phyloP scores from a whole-genome alignment of 2,113 vertebrate genomes.

The Scolopax mira region DNA sequence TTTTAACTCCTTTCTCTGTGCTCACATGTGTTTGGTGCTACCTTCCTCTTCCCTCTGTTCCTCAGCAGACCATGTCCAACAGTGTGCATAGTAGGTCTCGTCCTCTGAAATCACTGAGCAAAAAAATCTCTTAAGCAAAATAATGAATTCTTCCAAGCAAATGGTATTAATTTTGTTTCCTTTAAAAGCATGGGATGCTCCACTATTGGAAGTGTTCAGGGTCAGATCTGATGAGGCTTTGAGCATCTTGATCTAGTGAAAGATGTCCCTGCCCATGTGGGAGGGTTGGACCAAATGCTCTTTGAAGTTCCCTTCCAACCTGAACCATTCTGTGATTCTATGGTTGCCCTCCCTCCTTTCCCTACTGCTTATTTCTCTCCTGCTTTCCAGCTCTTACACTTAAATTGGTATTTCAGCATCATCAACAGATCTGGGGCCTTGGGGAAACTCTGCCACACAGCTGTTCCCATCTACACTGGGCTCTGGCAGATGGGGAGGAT shows the following conservation, averaged over 20 bases:
- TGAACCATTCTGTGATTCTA: not conserved
- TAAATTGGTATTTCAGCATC: not conserved
- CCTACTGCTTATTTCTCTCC: not conserved
- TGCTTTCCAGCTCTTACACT: not conserved
- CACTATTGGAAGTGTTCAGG: not conserved
- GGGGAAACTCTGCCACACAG: not conserved
- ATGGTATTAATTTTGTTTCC: not conserved
- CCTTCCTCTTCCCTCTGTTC: not conserved
- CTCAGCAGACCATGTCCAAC: not conserved
- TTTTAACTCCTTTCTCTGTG: not conserved
- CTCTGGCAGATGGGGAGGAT: not conserved
- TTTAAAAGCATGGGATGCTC: not conserved
- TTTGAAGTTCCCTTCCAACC: not conserved
- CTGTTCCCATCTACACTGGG: not conserved
- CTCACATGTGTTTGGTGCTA: not conserved
- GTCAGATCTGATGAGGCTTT: not conserved
- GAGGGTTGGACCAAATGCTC: not conserved
- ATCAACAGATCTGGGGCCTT: not conserved
- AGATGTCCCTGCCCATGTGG: not conserved
- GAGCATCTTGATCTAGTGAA: not conserved
- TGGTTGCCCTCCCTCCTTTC: not conserved
- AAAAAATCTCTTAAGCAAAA: not conserved
- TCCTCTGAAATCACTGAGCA: not conserved
- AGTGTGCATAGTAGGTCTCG: fast-evolving
- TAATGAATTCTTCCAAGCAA: not conserved